Conservation (phyloP, 2,888 invertebrate species). For the Oeneis ivallda region DNA sequence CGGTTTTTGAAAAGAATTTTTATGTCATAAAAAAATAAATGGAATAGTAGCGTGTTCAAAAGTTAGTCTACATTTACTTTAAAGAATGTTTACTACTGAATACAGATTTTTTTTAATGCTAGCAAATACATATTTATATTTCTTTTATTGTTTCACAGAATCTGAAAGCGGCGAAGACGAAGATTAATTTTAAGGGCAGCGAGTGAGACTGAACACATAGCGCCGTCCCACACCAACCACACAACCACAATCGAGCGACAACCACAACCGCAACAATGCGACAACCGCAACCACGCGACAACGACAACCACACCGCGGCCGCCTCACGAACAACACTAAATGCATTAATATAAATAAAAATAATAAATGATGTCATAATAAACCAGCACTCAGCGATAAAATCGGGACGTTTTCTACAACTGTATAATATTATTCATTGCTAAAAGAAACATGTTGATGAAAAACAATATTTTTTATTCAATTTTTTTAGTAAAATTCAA, state of each 20-base stretch:
- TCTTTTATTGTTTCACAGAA: slow-evolving; percentile 57
- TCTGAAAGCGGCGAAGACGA: slow-evolving; percentile 80
- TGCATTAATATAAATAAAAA: slow-evolving; percentile 36
- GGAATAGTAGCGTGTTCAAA: too few relatives aligned
- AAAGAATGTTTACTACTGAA: too few relatives aligned
- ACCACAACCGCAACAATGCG: slow-evolving; percentile 39
- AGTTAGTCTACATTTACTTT: too few relatives aligned
- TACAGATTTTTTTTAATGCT: too few relatives aligned
- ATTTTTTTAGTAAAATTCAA: slow-evolving; percentile 80
- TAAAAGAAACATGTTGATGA: slow-evolving; percentile 77
- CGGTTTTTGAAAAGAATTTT: too few relatives aligned
- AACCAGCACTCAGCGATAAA: slow-evolving; percentile 50
- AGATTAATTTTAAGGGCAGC: slow-evolving; percentile 78
- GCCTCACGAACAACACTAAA: slow-evolving; percentile 12
- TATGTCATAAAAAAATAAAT: too few relatives aligned
- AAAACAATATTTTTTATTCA: slow-evolving; percentile 82
- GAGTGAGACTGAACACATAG: slow-evolving; percentile 71
- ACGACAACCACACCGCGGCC: slow-evolving; percentile 34
- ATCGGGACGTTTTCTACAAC: slow-evolving; percentile 70
- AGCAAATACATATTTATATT: too few relatives aligned
- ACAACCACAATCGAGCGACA: slow-evolving; percentile 37
- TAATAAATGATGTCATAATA: slow-evolving; percentile 47
- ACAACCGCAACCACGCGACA: slow-evolving; percentile 33
- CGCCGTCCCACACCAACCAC: slow-evolving; percentile 42
- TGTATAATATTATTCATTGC: slow-evolving; percentile 75